phyloP scores from a whole-genome alignment of 2,797 vertebrate genomes.

The Parauchenoglanis ngamensis region DNA sequence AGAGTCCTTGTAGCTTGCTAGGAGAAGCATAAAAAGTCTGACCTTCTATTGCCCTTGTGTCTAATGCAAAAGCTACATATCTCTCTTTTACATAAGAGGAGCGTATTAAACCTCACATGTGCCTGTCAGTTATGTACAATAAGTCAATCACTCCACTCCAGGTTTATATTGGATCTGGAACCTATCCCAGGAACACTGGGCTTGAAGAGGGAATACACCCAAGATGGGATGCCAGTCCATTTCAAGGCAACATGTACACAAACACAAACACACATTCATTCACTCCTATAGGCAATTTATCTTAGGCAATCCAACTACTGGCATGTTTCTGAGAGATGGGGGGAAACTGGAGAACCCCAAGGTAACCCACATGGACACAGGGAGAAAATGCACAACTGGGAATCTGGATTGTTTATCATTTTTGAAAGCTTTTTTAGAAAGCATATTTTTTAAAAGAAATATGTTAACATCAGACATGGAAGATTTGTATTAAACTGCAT shows the following conservation, averaged over 20 bases:
- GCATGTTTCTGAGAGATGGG: not conserved
- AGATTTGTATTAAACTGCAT: not conserved
- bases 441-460: no score
- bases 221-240: no score
- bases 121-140: no score
- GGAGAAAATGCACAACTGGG: not conserved
- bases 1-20: not conserved
- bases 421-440: not conserved
- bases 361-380: not conserved
- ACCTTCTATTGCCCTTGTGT: not conserved
- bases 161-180: no score
- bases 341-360: not conserved
- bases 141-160: no score
- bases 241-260: not conserved
- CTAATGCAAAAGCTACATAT: not conserved
- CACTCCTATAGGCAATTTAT: not conserved
- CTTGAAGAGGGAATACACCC: no score
- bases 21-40: not conserved
- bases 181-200: no score
- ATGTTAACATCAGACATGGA: not conserved
- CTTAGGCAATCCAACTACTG: not conserved
- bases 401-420: not conserved
- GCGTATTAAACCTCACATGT: not conserved
- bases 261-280: not conserved
- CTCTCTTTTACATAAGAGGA: slow-evolving; percentile 14